Evolutionary conservation across 2,888 invertebrate genomes (phyloP).

Genomic region (Bombyx huttoni): DNA sequence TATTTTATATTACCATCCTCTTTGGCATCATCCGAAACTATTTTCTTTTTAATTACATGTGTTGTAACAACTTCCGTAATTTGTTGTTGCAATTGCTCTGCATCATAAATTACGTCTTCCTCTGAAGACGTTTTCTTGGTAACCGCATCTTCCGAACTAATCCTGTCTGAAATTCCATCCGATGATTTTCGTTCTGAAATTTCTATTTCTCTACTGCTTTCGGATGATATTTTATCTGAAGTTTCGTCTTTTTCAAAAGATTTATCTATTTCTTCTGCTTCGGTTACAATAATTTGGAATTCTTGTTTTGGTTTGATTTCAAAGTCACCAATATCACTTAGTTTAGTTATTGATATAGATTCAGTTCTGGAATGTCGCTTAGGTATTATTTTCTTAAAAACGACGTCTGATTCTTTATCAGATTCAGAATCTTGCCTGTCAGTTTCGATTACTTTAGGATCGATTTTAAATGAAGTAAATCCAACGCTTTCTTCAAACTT

Average conservation of each 20-base stretch:
- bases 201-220: conserved; percentile 64
- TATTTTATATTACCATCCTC: conserved; percentile 31
- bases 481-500: conserved; percentile 64
- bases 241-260: conserved; percentile 60
- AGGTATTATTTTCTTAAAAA: conserved; percentile 59
- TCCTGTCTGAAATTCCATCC: conserved; percentile 63
- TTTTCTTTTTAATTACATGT: conserved; percentile 21
- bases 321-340: conserved; percentile 51
- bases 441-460: conserved; percentile 33
- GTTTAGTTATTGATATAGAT: conserved; percentile 55
- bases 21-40: conserved; percentile 27
- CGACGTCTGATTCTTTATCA: conserved; percentile 44
- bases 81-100: conserved; percentile 17
- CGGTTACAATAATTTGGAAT: conserved; percentile 61
- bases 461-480: conserved; percentile 53
- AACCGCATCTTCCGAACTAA: conserved; percentile 66
- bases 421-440: conserved; percentile 53
- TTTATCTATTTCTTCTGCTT: conserved; percentile 57
- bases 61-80: conserved; percentile 23
- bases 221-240: conserved; percentile 67
- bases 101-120: conserved; percentile 40
- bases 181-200: conserved; percentile 65
- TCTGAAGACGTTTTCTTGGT: conserved; percentile 67
- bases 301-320: conserved; percentile 50
- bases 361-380: conserved; percentile 65